Evolutionary conservation across 2,113 vertebrate genomes (phyloP), one percentile per base, ranked within the genome.

Genomic region (Protobothrops flavoviridis): DNA sequence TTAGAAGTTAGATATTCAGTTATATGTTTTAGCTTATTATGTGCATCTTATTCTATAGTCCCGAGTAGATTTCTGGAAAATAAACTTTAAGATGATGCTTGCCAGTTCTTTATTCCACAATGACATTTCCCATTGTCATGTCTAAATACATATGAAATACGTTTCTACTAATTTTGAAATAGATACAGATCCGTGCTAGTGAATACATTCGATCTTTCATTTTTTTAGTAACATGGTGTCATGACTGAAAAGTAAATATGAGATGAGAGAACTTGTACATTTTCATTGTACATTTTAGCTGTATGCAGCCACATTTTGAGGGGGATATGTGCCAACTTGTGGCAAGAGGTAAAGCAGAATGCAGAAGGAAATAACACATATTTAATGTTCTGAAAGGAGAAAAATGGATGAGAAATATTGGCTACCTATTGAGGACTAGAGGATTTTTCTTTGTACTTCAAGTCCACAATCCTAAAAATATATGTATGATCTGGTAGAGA

Each of bases 11-110:
- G 87, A 26, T 93, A 93, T 10, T 12, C 43, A 48, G 5, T 85
- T 92, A 90, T 94, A 91, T 91, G 55, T 45, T 92, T 90, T 94
- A 96, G 94, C 95, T 97, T 97, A 90, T 89, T 74, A 74, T 61
- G 33, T 93, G 93, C 92, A 95, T 97, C 95, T 97, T 97, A 97
- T 96, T 87, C 96, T 92, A 91, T 94, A 95, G 96, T 86, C 74
- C 74, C 53, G 96, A 52, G 93, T 59, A 96, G 92, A 56, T 86
- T 95, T 97, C n/a, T 96, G 96, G 91, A 95, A 97, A 98, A 97
- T 97, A 98, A 97, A 97, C 87, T 96, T 96, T 94, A 59, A 96
- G 95, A 93, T 94, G 55, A 1, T 5, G 29, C 45, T 33, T 26
- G 11, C 90, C 3, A 33, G 3, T 81, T 93, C 56, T 95, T 1